Base-by-base conservation (phyloP, 2,888 invertebrate genomes). In the Brassicogethes aeneus region DNA sequence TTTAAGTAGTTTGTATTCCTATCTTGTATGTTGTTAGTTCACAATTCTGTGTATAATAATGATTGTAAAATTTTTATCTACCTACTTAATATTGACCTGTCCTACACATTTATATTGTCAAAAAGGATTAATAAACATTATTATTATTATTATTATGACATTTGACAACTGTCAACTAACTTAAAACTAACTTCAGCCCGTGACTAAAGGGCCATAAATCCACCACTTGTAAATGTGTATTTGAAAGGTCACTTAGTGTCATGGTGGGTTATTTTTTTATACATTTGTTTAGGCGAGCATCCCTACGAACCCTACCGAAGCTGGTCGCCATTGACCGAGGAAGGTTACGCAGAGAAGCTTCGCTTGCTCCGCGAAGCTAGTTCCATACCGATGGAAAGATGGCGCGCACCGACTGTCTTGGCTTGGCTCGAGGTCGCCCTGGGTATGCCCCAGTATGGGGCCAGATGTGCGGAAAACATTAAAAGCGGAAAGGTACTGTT, bases 401-500 rank as follows among this genome's bases (percentile, higher is more conserved):
- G 94, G 94, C 77, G 90, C 43, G 91, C 94, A 10, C 86, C 90
- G 0, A 92, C 92, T 45, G 92, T 95, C 40, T 76, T 93, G 31
- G 92, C 94, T 1, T 95, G 94, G 94, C 72, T 95, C 37, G 94
- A 94, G 67, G 82, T 94, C 17, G 89, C 91, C 0, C 76, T 95
- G 3, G 92, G 91, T 39, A 93, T 95, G 93, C 90, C 92, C 0
- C 91, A 91, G 59, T 93, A 93, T 56, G 91, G 91, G 2, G 79
- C 85, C 15, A 76, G 86, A 34, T 91, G 93, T 58, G 88, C 90
- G 14, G 91, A 93, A 62, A 94, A 94, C 66, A 86, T 95, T 48
- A 93, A 94, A 67, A 93, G 92, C 64, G 94, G 94, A 56, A 93
- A 92, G 80, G 93, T 88, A 60, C 60, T 10, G 10, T 7, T 23